Conservation (phyloP, 2,797 vertebrate genomes). For the Leuciscus waleckii region DNA sequence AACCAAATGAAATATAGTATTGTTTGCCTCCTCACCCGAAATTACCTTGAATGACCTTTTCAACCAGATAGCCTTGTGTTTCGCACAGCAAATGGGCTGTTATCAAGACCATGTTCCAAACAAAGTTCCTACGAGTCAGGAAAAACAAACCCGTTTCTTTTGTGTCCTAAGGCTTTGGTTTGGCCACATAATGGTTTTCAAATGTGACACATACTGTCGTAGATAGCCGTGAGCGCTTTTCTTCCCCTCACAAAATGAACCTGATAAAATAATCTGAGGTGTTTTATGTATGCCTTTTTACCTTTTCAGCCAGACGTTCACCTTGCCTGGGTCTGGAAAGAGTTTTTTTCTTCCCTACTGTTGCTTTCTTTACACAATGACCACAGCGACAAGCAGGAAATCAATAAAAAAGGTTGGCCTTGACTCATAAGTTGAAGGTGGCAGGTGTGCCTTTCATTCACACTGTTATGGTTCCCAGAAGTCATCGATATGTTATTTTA, state of each 20-base stretch:
- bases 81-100: slow-evolving; percentile 46
- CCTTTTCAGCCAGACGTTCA: slow-evolving; percentile 36
- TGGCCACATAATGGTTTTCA: slow-evolving; percentile 47
- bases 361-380: slow-evolving; percentile 55
- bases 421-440: slow-evolving; percentile 45
- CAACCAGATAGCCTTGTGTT: slow-evolving; percentile 28
- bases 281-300: slow-evolving; percentile 36
- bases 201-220: slow-evolving; percentile 40
- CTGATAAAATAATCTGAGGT: slow-evolving; percentile 45
- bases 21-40: slow-evolving; percentile 34
- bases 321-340: slow-evolving; percentile 19
- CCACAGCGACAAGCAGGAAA: slow-evolving; percentile 47
- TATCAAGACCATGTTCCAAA: slow-evolving; percentile 39
- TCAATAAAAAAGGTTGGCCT: slow-evolving; percentile 44
- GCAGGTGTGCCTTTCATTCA: slow-evolving; percentile 43
- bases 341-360: background rate
- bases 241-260: slow-evolving; percentile 25
- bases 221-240: slow-evolving; percentile 20
- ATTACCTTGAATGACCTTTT: slow-evolving; percentile 54
- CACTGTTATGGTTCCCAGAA: slow-evolving; percentile 41
- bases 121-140: slow-evolving; percentile 38
- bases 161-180: slow-evolving; percentile 40
- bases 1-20: slow-evolving; percentile 29
- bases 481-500: slow-evolving; percentile 37
- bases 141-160: slow-evolving; percentile 54